Base-by-base conservation (phyloP, 1,140 invertebrate genomes). In the Heliconius melpomene region DNA sequence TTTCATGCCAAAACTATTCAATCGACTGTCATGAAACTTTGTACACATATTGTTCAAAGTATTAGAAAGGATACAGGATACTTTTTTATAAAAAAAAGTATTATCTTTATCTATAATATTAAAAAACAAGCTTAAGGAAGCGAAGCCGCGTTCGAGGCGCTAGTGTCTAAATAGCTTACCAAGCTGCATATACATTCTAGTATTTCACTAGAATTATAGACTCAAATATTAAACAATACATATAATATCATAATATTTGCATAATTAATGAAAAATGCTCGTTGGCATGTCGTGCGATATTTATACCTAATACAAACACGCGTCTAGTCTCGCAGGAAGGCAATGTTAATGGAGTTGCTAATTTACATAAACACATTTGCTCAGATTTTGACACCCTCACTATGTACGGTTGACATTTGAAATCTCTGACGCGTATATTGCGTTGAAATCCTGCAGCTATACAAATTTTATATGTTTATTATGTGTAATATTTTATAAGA, bases 291-390 rank as follows among this genome's bases (percentile, higher is more conserved):
- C 82, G 84, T 89, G 82, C 82, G 78, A 87, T 89, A 90, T 87
- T 90, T 89, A 88, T 86, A 85, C 84, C 32, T 36, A 36, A 0
- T 84, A 90, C 81, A 88, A 89, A 88, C 87, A 87, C 82, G 84
- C 82, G 83, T 79, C 81, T 77, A 84, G 83, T 80, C 79, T 80
- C 79, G 75, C 74, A 80, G 75, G 72, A 88, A 87, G 83, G 85
- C 88, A 79, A 84, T 88, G 90, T 91, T 92, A 93, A 94, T 93
- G 89, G 89, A 89, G 89, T 90, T 87, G 85, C 85, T 88, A 90
- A 94, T 93, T 94, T 92, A 84, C 92, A 94, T 94, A 93, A 93
- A 93, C 89, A 94, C 87, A 92, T 94, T 93, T 90, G 87, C 92
- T 92, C 84, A 89, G 87, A 92, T 91, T 93, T 92, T 93, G 91